These are phyloP conservation scores for Megathymus violae DNA, from an alignment of 1,140 invertebrate genomes.

Conservation along the genomic window DNA sequence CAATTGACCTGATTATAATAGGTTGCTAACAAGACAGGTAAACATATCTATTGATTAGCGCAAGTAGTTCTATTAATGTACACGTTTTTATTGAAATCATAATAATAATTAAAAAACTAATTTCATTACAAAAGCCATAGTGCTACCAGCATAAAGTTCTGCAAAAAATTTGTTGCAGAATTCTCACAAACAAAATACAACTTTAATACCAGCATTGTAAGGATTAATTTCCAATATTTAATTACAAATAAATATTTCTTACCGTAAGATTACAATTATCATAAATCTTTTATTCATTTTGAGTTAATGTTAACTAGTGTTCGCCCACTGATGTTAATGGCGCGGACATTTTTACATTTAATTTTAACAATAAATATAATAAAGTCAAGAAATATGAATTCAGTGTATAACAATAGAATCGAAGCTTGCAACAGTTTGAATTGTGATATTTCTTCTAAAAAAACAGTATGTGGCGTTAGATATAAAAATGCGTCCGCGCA, in stretches of 20 bases:
- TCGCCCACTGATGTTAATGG: neutral
- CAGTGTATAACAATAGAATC: conserved; percentile 36
- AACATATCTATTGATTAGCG: too few species aligned
- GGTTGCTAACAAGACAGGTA: too few species aligned
- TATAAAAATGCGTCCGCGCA: conserved; percentile 38
- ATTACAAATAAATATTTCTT: neutral
- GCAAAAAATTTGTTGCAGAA: too few species aligned
- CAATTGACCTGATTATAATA: too few species aligned
- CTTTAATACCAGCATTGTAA: too few species aligned
- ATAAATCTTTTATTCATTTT: neutral
- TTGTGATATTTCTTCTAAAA: conserved; percentile 35
- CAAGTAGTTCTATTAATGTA: too few species aligned
- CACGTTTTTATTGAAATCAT: too few species aligned
- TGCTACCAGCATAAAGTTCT: too few species aligned
- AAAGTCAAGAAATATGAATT: neutral
- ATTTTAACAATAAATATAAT: neutral
- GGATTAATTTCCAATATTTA: neutral
- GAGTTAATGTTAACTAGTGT: neutral
- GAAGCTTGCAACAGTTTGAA: conserved; percentile 50
- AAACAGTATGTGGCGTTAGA: conserved; percentile 55
- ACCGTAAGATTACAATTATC: neutral
- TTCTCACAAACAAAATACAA: too few species aligned
- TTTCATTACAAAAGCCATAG: too few species aligned
- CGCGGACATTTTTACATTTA: neutral
- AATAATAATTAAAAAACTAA: too few species aligned